These are phyloP conservation scores for Shinisaurus crocodilurus DNA, from an alignment of 2,113 vertebrate genomes.

Conservation along the genomic window DNA sequence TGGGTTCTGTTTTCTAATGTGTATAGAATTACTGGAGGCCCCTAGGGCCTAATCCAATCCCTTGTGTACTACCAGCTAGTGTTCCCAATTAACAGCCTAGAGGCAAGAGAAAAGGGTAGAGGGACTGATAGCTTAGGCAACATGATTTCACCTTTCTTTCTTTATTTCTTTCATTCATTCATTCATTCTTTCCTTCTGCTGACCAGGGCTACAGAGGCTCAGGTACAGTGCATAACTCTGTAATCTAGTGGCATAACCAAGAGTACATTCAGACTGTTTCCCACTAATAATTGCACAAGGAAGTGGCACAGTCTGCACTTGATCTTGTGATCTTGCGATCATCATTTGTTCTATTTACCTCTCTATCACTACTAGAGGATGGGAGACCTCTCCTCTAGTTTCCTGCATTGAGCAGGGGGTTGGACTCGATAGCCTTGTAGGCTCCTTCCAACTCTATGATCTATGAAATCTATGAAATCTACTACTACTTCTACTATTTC, in stretches of 20 bases:
- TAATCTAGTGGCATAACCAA: background rate
- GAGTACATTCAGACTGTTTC: background rate
- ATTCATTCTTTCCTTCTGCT: background rate
- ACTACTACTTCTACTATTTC: background rate
- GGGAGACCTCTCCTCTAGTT: no score
- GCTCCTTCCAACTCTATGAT: no score
- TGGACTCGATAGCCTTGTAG: no score
- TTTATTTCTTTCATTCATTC: background rate
- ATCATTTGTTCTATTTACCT: background rate
- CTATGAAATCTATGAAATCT: no score
- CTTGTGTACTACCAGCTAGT: background rate
- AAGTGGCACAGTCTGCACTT: background rate
- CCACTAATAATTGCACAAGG: background rate
- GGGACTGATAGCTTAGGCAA: background rate
- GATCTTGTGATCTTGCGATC: background rate
- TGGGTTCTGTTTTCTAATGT: conserved; percentile 32
- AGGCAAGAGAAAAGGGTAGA: background rate
- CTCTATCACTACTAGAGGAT: no score
- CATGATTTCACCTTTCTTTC: background rate
- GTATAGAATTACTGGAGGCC: background rate
- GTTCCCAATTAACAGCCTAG: background rate
- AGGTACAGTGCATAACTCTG: background rate
- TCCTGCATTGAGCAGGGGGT: no score
- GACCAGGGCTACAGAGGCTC: background rate
- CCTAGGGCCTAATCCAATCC: background rate